Base-by-base conservation (phyloP, 2,888 invertebrate genomes). In the Sesamia inferens region DNA sequence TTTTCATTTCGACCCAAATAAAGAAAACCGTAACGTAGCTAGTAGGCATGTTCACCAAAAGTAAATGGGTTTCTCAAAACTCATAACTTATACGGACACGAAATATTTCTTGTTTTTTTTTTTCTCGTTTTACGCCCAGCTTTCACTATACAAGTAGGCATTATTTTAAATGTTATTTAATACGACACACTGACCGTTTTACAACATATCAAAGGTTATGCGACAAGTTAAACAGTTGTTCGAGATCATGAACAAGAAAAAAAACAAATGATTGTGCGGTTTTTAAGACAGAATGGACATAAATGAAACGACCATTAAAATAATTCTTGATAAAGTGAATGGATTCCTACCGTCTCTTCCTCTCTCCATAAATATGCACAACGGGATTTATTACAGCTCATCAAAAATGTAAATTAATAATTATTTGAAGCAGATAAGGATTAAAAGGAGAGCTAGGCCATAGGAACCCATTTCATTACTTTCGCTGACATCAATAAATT, bases 161-260 rank as follows among this genome's bases (percentile, higher is more conserved):
- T 90, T 90, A 90, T 93, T 90, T 81, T 93, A 88, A 91, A 82
- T 90, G 89, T 94, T 94, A 92, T 93, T 94, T 93, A 93, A 94
- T 93, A 91, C 89, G 91, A 88, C 93, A 92, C 86, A 92, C 90
- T 94, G 91, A 91, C 92, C 93, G 88, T 88, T 88, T 90, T 90
- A 82, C 68, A 76, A 86, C 88, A 88, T 88, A 85, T 89, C 84
- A 88, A 84, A 88, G 89, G 88, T 88, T 91, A 90, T 88, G 89
- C 85, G 90, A 90, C 89, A 90, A 87, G 86, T 80, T 78, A 55
- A 82, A 59, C 55, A 65, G 57, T 71, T 74, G 48, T 85, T 83
- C 72, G 68, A 82, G 85, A 87, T 81, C 84, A 87, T 85, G 86
- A 84, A 84, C 85, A 78, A 82, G n/a, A 82, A 79, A 80, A 81